Conservation (phyloP, 2,797 vertebrate species). For the Pipistrellus pygmaeus region DNA sequence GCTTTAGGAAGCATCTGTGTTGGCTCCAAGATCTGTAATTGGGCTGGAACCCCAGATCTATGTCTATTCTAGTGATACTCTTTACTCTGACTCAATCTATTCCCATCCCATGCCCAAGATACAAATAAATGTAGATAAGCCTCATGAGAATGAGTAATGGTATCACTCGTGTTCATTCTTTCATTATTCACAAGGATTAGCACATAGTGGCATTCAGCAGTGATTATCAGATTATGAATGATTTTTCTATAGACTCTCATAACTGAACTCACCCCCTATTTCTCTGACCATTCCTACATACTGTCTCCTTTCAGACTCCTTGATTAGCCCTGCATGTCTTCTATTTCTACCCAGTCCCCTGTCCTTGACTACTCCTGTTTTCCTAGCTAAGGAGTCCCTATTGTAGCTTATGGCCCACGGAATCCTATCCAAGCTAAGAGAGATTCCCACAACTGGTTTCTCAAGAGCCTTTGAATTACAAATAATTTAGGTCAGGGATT, state of each 20-base stretch:
- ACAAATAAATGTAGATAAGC: not conserved
- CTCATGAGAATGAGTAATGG: not conserved
- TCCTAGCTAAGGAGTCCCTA: not conserved
- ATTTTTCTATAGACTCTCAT: not conserved
- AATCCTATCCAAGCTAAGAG: slow-evolving; percentile 1
- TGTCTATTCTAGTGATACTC: slow-evolving; percentile 12
- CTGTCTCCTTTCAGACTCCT: not conserved
- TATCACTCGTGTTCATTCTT: not conserved
- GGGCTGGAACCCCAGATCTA: not conserved
- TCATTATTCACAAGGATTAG: not conserved
- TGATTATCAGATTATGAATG: not conserved
- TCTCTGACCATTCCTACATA: not conserved
- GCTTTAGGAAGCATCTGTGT: not conserved
- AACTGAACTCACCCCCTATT: not conserved
- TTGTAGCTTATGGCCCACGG: not conserved
- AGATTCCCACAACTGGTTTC: not conserved
- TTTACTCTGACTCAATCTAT: not conserved
- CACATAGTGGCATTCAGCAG: not conserved
- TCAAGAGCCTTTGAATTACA: slow-evolving; percentile 38
- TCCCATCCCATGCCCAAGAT: not conserved
- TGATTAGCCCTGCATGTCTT: not conserved
- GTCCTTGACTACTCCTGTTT: not conserved
- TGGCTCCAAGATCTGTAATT: not conserved
- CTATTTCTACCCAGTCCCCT: not conserved
- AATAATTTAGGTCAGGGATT: slow-evolving; percentile 11